Conservation (phyloP, 2,113 vertebrate genomes). For the Odontesthes bonariensis region DNA sequence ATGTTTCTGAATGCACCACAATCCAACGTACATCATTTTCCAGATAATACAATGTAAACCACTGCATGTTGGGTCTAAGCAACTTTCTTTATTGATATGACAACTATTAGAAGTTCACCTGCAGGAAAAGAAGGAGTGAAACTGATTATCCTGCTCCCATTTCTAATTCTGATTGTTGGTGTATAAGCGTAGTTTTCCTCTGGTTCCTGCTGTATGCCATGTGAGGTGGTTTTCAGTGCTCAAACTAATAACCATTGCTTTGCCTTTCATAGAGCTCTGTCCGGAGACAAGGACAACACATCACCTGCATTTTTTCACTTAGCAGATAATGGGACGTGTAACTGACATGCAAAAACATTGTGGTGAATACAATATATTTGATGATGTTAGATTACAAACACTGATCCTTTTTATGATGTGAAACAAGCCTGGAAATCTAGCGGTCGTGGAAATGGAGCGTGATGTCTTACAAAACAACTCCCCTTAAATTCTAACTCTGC, state of each 20-base stretch:
- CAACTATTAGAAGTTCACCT: too few relatives aligned
- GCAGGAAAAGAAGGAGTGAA: too few relatives aligned
- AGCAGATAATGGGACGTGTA: constrained; percentile 10
- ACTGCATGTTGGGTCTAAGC: too few relatives aligned
- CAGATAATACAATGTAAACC: too few relatives aligned
- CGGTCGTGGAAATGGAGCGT: constrained; percentile 64
- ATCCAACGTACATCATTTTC: too few relatives aligned
- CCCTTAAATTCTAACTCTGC: constrained; percentile 9
- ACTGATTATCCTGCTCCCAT: not conserved
- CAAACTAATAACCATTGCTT: constrained; percentile 22
- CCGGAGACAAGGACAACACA: constrained; percentile 52
- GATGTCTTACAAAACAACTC: constrained; percentile 68
- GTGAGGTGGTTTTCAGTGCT: not conserved
- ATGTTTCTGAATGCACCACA: too few relatives aligned
- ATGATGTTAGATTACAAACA: constrained; percentile 70
- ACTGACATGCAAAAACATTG: constrained; percentile 23
- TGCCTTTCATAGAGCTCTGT: constrained; percentile 42
- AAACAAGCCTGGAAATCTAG: constrained; percentile 76
- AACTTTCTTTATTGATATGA: too few relatives aligned
- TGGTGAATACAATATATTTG: constrained; percentile 80
- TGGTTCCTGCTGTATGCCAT: not conserved
- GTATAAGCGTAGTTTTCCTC: not conserved
- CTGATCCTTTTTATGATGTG: constrained; percentile 72
- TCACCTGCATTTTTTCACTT: not conserved
- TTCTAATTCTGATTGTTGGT: not conserved